phyloP scores from a whole-genome alignment of 2,797 vertebrate species.

The Sebastes matsubarae region DNA sequence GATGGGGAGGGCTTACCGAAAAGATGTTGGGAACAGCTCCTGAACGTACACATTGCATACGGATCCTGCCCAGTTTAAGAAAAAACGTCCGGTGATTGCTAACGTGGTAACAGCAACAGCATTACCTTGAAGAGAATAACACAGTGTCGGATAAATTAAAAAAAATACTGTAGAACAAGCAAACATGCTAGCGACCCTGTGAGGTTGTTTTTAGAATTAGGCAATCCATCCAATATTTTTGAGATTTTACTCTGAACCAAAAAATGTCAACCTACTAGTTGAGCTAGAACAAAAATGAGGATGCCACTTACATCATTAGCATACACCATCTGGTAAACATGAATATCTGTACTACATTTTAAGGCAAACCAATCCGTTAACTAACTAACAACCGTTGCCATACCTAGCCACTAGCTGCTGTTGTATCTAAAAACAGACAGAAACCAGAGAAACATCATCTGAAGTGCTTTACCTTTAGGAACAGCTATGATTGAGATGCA shows the following conservation, averaged over 20 bases:
- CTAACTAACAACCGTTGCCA: too few species aligned
- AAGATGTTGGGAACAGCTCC: slow-evolving; percentile 86
- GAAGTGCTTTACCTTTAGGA: slow-evolving; percentile 78
- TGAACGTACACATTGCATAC: slow-evolving; percentile 81
- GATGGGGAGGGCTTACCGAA: slow-evolving; percentile 77
- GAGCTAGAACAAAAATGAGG: neutral
- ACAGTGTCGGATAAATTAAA: neutral
- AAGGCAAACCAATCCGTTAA: neutral
- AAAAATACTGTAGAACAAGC: too few species aligned
- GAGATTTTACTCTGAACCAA: neutral
- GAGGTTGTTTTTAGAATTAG: neutral
- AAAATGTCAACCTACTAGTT: neutral
- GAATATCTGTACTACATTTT: neutral
- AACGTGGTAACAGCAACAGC: slow-evolving; percentile 70
- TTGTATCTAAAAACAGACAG: too few species aligned
- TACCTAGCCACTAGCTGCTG: too few species aligned
- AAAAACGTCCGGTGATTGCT: slow-evolving; percentile 82
- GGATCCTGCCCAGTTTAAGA: slow-evolving; percentile 74
- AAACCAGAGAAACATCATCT: neutral
- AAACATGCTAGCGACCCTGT: neutral
- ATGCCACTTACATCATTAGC: neutral
- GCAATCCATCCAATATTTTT: neutral
- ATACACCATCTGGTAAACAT: neutral
- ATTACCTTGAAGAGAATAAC: slow-evolving; percentile 66
- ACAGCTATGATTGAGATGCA: slow-evolving; percentile 80